phyloP scores from a whole-genome alignment of 2,888 invertebrate species.

The Temnothorax ravouxi region DNA sequence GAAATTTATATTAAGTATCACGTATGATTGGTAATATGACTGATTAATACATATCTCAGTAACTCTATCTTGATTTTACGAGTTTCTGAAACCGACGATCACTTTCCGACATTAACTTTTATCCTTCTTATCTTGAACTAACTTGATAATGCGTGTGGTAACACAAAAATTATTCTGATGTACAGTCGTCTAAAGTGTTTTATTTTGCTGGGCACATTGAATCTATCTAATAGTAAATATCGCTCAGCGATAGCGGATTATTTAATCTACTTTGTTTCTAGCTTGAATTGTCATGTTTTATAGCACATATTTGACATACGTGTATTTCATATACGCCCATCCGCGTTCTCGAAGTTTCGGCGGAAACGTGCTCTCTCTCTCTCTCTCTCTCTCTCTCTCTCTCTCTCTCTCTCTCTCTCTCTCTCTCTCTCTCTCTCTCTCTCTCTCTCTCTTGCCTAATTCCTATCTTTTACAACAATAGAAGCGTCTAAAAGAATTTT shows the following conservation, averaged over 20 bases:
- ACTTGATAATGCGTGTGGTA: conserved; percentile 81
- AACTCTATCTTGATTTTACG: conserved; percentile 14
- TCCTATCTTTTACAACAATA: conserved; percentile 1
- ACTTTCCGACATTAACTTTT: conserved; percentile 20
- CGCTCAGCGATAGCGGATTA: conserved; percentile 50
- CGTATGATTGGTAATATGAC: not conserved
- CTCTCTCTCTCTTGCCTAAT: not conserved
- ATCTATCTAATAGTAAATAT: conserved; percentile 73
- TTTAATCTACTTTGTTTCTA: conserved; percentile 33
- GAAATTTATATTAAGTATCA: not conserved
- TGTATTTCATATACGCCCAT: not conserved
- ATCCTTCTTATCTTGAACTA: conserved; percentile 76
- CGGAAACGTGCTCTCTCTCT: not conserved
- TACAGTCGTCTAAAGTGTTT: conserved; percentile 83
- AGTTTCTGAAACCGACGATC: not conserved
- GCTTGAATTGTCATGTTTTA: not conserved
- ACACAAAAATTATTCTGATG: conserved; percentile 80
- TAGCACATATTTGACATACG: not conserved
- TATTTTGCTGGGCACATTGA: conserved; percentile 82
- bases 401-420: not conserved
- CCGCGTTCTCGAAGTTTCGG: conserved; percentile 27
- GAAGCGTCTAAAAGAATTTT: not conserved
- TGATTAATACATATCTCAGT: not conserved
- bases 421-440: too few species aligned
- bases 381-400: too few species aligned